Conservation (phyloP, 2,888 invertebrate genomes). For the Latrodectus elegans region DNA sequence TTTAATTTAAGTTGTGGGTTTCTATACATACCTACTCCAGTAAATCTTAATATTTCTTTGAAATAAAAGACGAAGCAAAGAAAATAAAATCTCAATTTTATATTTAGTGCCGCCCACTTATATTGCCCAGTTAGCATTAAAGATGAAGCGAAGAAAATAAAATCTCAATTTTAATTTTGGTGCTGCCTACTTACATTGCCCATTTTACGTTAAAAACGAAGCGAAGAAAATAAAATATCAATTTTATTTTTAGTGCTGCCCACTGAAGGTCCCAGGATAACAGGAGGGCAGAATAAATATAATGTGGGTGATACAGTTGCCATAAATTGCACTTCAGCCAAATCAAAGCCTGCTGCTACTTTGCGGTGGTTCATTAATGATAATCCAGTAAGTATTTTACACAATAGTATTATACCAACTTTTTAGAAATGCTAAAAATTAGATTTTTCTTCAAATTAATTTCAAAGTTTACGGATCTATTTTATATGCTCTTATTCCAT, state of each 20-base stretch:
- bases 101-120: not conserved
- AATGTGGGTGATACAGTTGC: constrained; percentile 62
- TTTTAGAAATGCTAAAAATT: not conserved
- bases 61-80: no score
- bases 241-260: constrained; percentile 65
- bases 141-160: no score
- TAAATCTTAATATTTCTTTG: no score
- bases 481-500: not conserved
- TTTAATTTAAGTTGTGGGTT: no score
- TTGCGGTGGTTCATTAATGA: constrained; percentile 70
- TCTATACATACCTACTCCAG: no score
- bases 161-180: no score
- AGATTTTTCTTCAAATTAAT: not conserved
- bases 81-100: no score
- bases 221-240: not conserved
- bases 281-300: constrained; percentile 56
- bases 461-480: not conserved
- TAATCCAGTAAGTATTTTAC: constrained; percentile 47
- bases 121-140: not conserved
- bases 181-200: not conserved
- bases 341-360: constrained; percentile 69
- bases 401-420: not conserved
- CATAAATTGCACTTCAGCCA: constrained; percentile 70
- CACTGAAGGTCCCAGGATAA: constrained; percentile 68
- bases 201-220: not conserved